phyloP scores from a whole-genome alignment of 2,888 invertebrate species.

The Chironomus tentans region DNA sequence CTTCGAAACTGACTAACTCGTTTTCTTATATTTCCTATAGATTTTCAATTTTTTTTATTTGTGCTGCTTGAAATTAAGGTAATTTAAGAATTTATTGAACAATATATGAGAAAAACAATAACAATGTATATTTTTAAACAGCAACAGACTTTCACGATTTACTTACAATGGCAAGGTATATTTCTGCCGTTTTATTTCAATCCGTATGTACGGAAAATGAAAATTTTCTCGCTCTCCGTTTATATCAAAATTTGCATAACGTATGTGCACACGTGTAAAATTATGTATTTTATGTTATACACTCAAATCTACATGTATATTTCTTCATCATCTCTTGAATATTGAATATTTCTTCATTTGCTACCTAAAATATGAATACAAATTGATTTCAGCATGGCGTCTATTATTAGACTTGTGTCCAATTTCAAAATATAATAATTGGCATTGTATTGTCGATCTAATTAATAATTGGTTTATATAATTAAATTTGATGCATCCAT shows the following conservation, averaged over 20 bases:
- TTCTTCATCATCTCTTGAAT: neutral
- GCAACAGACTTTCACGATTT: neutral
- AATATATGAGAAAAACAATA: neutral
- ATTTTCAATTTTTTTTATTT: neutral
- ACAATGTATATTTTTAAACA: neutral
- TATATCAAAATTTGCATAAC: neutral
- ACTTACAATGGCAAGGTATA: neutral
- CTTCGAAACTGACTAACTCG: neutral
- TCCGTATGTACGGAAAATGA: neutral
- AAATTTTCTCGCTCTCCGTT: neutral
- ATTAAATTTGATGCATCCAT: too few relatives aligned
- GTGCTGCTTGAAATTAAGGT: neutral
- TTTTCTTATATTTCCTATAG: neutral
- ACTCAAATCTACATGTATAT: neutral
- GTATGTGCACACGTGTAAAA: neutral
- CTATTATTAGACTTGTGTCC: too few relatives aligned
- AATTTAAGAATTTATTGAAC: neutral
- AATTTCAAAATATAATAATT: too few relatives aligned
- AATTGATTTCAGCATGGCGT: too few relatives aligned
- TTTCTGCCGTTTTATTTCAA: too few relatives aligned
- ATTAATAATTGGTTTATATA: too few relatives aligned
- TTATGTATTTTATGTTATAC: neutral
- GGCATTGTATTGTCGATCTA: too few relatives aligned
- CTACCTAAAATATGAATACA: too few relatives aligned
- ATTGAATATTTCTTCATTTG: neutral